Evolutionary conservation across 2,888 invertebrate genomes (phyloP), one percentile per base, ranked within the genome.

Genomic region (Hydropsyche betteni): DNA sequence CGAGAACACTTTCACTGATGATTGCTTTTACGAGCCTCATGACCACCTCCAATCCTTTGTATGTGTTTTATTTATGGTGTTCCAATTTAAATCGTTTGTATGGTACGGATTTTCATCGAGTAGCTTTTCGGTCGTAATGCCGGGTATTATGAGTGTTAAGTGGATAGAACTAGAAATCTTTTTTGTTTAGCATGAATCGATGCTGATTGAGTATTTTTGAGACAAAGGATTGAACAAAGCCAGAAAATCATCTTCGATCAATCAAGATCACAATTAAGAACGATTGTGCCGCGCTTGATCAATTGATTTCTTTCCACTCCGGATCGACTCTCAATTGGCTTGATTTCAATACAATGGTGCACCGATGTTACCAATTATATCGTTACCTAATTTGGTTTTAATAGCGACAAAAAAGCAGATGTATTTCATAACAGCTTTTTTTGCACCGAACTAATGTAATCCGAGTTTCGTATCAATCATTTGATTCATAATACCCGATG

Each of bases 1-100:
- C 52, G 14, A 55, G 51, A 73, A 69, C 75, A 78, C 78, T 78
- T 78, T 78, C 78, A 78, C 78, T 78, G 78, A 78, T 78, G 76
- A 68, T 75, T 78, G 75, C 55, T 64, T 24, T 69, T 69, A 69
- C 44, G 16, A 68, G 34, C 24, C 70, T 53, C 55, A 55, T 10
- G 24, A 55, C n/a, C 24, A 6, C 24, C 55, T 16, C n/a, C 55
- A 12, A 55, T 55, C 5, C 14, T 55, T n/a, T 55, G 44, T 24
- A 44, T 6, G 10, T 10, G 10, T 8, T 44, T 8, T 10, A 8
- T 44, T 10, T 33, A 70, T 53, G 70, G 70, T 53, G 70, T 53
- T 70, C 16, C 34, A 38, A 44, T 51, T 69, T 50, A 36, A 68
- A 36, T 68, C 14, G 36, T 10, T 55, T 16, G 16, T n/a, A 36